phyloP scores from a whole-genome alignment of 1,140 invertebrate genomes.

The Drosophila watanabei region DNA sequence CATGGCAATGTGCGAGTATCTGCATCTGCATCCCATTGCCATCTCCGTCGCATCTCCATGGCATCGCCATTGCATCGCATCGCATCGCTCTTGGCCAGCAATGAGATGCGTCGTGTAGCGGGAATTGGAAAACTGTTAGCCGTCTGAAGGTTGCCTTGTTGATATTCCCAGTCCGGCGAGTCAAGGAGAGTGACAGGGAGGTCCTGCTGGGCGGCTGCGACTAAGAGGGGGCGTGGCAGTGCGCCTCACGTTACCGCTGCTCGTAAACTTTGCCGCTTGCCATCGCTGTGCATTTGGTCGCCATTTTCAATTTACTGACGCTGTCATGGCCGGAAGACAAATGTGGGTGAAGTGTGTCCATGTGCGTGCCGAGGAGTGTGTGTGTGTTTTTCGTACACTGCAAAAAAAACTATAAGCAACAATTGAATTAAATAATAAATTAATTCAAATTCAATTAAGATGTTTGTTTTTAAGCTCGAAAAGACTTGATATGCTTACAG shows the following conservation, averaged over 20 bases:
- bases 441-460: background rate
- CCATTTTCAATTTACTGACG: conserved; percentile 76
- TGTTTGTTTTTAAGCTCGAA: too few species aligned
- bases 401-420: background rate
- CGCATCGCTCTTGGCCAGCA: conserved; percentile 55
- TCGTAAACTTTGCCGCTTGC: conserved; percentile 46
- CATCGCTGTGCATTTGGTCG: conserved; percentile 61
- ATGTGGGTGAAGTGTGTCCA: conserved; percentile 51
- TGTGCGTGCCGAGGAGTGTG: conserved; percentile 20
- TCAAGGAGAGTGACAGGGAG: conserved; percentile 24
- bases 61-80: background rate
- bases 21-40: conserved; percentile 17
- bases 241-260: conserved; percentile 20
- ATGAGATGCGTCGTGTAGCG: conserved; percentile 56
- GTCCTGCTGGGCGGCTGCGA: background rate
- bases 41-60: conserved; percentile 4
- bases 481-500: background rate
- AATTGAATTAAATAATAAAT: background rate
- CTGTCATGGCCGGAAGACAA: conserved; percentile 77
- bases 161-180: conserved; percentile 33
- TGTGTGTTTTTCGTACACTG: conserved; percentile 16
- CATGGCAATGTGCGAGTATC: background rate
- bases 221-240: conserved; percentile 3
- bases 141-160: conserved; percentile 56
- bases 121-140: conserved; percentile 66